Evolutionary conservation across 2,797 vertebrate species (phyloP).

Genomic region (Siniperca obscura): DNA sequence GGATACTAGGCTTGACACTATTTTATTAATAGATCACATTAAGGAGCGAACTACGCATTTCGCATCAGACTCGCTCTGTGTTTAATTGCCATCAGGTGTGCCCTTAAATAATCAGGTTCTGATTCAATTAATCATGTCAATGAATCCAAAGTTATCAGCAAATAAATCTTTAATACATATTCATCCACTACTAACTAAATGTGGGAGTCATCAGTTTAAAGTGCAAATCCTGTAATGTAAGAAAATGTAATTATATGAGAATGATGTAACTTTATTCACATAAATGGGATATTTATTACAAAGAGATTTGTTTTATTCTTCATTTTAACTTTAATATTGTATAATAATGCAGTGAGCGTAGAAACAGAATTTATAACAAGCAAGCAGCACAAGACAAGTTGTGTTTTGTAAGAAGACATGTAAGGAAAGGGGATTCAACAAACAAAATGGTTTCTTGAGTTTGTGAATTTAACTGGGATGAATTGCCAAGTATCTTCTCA

Average conservation of each 20-base stretch:
- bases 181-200: neutral
- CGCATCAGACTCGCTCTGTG: too few relatives aligned
- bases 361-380: neutral
- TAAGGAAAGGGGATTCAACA: neutral
- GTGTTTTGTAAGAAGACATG: neutral
- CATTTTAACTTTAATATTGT: neutral
- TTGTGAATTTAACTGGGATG: neutral
- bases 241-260: slow-evolving; percentile 1
- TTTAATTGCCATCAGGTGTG: too few relatives aligned
- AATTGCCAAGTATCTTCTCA: neutral
- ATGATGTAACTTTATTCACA: slow-evolving; percentile 12
- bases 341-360: neutral
- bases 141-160: neutral
- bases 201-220: slow-evolving; percentile 5
- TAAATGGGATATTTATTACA: neutral
- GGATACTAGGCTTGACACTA: too few relatives aligned
- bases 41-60: too few relatives aligned
- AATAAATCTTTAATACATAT: neutral
- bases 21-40: too few relatives aligned
- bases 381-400: too few relatives aligned
- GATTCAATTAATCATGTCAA: neutral
- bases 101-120: too few relatives aligned
- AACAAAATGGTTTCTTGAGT: neutral
- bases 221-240: neutral
- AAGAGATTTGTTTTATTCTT: neutral